These are phyloP conservation scores for Paragorgia papillata DNA, from an alignment of 92 coral and sea anemone species.

Conservation along the genomic window DNA sequence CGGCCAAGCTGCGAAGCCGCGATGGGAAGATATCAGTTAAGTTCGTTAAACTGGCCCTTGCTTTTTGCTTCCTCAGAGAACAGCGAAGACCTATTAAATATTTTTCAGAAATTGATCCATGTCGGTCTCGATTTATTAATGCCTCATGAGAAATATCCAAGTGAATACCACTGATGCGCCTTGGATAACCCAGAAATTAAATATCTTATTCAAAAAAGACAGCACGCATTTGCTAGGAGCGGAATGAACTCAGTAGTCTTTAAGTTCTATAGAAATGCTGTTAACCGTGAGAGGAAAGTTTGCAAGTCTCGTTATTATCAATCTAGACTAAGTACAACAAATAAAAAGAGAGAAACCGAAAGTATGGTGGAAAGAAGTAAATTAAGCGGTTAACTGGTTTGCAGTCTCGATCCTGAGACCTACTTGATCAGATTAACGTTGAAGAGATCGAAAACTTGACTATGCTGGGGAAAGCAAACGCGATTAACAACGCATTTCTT, in stretches of 20 bases:
- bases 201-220: slow-evolving; percentile 50
- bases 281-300: slow-evolving; percentile 48
- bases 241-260: slow-evolving; percentile 39
- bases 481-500: slow-evolving; percentile 4
- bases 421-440: slow-evolving; percentile 21
- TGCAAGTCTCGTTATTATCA: slow-evolving; percentile 44
- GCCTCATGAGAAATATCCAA: slow-evolving; percentile 30
- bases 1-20: slow-evolving; percentile 49
- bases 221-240: slow-evolving; percentile 44
- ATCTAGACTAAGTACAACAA: slow-evolving; percentile 48
- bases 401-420: slow-evolving; percentile 15
- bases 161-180: slow-evolving; percentile 19
- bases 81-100: slow-evolving; percentile 28
- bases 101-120: slow-evolving; percentile 13
- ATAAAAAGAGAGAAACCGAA: slow-evolving; percentile 47
- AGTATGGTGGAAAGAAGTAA: slow-evolving; percentile 47
- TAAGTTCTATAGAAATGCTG: slow-evolving; percentile 42
- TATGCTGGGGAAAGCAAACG: slow-evolving; percentile 10
- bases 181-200: slow-evolving; percentile 52
- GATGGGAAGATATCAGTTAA: slow-evolving; percentile 57
- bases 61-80: slow-evolving; percentile 25
- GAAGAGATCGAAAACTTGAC: slow-evolving; percentile 26
- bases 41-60: slow-evolving; percentile 41
- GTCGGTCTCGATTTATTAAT: slow-evolving; percentile 48
- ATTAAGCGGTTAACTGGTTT: slow-evolving; percentile 36